These are phyloP conservation scores for Sakesphorus luctuosus DNA, from an alignment of 2,113 vertebrate genomes.

Conservation along the genomic window DNA sequence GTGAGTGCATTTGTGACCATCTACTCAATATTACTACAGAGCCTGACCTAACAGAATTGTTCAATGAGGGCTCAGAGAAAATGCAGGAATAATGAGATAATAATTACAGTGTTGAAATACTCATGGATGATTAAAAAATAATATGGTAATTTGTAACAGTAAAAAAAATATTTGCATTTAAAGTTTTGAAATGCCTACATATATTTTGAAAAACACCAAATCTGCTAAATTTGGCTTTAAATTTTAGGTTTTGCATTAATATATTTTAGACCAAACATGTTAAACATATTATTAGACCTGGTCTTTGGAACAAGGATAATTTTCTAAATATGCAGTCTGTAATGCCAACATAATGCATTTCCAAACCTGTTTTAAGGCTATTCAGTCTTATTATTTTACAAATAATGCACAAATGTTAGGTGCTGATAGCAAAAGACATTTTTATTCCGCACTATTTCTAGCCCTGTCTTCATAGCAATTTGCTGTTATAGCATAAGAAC, in stretches of 20 bases:
- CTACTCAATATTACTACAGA: not conserved
- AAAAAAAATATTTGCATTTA: not conserved
- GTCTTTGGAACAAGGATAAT: not conserved
- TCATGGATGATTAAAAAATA: not conserved
- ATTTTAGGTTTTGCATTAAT: not conserved
- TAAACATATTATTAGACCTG: not conserved
- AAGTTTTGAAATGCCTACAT: not conserved
- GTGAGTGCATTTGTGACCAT: not conserved
- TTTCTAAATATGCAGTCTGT: not conserved
- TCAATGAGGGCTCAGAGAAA: not conserved
- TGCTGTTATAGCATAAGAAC: not conserved
- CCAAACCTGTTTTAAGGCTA: not conserved
- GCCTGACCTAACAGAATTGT: not conserved
- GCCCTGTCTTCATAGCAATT: not conserved
- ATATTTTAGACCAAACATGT: not conserved
- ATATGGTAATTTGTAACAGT: not conserved
- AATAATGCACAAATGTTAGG: not conserved
- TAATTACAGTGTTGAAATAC: not conserved
- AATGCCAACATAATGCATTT: not conserved
- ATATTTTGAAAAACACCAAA: not conserved
- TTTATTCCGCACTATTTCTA: not conserved
- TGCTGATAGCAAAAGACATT: not conserved
- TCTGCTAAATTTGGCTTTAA: not conserved
- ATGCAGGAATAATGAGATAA: not conserved
- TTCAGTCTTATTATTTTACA: not conserved